Base-by-base conservation (phyloP, 2,888 invertebrate genomes). In the Megaustenia siamemsis region DNA sequence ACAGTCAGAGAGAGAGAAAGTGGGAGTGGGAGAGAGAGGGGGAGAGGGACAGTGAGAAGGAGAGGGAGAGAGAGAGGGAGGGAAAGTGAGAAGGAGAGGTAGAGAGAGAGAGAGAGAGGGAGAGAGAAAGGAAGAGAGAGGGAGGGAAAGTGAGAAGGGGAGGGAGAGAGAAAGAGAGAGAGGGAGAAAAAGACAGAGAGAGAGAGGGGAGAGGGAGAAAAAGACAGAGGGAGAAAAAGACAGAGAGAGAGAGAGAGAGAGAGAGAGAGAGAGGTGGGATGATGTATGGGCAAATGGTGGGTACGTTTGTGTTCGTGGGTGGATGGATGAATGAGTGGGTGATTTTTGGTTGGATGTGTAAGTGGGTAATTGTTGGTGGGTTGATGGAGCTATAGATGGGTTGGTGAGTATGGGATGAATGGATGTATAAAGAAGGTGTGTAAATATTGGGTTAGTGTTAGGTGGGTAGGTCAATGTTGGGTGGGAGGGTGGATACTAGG, bases 121-220 rank as follows among this genome's bases (percentile, higher is more conserved):
- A 35, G 35, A 35, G 38, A n/a, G 60, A 35, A 53, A 38, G 60
- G 32, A 38, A 18, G 60, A 60, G 56, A 35, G 60, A 78, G 35
- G n/a, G 38, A 78, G 60, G 53, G 56, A 60, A 38, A 78, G 56
- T 35, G 60, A 78, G 35, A 56, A 45, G 28, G 53, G 53, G 53
- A 45, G 53, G 53, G 77, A 53, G 53, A 49, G 49, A 53, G 77
- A 77, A 45, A 45, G 28, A 77, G 53, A 53, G 32, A 28, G 53
- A 32, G 32, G 32, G 24, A n/a, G 32, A 32, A 28, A 53, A 45
- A 49, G 32, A 49, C 4, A 53, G 53, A 49, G 21, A 32, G 77
- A 56, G 10, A 28, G 28, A 45, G 53, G 8, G n/a, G 32, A 32
- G 28, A 32, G 35, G 15, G n/a, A 32, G 77, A n/a, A n/a, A n/a